Conservation (phyloP, 2,888 invertebrate genomes). For the Physocephala rufipes region DNA sequence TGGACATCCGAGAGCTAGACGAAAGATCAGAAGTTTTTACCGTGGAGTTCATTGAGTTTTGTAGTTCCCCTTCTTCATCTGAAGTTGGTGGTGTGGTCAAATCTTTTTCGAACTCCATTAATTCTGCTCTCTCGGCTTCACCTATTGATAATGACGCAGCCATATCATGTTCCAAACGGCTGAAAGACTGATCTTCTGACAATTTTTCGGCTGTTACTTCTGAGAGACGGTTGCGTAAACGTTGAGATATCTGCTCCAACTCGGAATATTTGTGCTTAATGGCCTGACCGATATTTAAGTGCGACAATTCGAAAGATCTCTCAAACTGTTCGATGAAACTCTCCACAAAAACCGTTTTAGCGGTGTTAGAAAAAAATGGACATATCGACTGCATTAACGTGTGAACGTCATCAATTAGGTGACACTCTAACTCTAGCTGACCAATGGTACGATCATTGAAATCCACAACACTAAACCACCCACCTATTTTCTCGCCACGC, state of each 20-base stretch:
- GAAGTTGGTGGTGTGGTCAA: conserved; percentile 65
- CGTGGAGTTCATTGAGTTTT: conserved; percentile 17
- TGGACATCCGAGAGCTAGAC: background rate
- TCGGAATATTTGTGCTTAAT: conserved; percentile 72
- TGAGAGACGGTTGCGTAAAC: conserved; percentile 69
- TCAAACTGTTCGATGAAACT: conserved; percentile 58
- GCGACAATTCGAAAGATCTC: conserved; percentile 56
- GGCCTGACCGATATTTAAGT: conserved; percentile 65
- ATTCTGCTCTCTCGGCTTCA: conserved; percentile 65
- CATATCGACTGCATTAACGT: conserved; percentile 20
- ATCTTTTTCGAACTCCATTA: conserved; percentile 70
- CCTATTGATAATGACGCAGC: conserved; percentile 27
- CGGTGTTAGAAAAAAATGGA: conserved; percentile 1
- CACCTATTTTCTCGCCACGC: conserved; percentile 68
- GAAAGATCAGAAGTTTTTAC: background rate
- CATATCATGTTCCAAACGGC: conserved; percentile 47
- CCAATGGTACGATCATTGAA: conserved; percentile 70
- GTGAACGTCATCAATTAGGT: conserved; percentile 67
- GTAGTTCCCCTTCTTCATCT: conserved; percentile 30
- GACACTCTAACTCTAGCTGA: conserved; percentile 71
- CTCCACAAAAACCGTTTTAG: conserved; percentile 45
- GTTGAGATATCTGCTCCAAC: conserved; percentile 72
- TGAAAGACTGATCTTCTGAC: conserved; percentile 64
- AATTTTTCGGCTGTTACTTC: conserved; percentile 70
- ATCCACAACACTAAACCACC: conserved; percentile 75